phyloP scores from a whole-genome alignment of 2,797 vertebrate genomes.

The Sebastes iracundus region DNA sequence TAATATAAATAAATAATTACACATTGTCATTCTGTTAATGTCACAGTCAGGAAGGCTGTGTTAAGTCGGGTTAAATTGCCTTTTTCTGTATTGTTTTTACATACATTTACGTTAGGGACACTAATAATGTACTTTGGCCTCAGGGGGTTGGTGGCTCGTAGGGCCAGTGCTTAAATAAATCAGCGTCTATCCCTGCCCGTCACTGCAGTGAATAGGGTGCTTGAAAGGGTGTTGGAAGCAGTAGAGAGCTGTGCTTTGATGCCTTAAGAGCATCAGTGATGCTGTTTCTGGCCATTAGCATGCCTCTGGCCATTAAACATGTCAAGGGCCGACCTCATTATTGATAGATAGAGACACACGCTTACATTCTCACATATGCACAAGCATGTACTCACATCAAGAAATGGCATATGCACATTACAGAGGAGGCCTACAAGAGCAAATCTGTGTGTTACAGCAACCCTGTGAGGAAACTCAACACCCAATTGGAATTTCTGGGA shows the following conservation, averaged over 20 bases:
- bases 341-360: constrained; percentile 46
- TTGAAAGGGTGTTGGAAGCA: constrained; percentile 4
- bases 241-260: constrained; percentile 56
- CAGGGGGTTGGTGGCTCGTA: too few relatives aligned
- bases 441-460: not conserved
- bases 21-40: too few relatives aligned
- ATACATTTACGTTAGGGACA: too few relatives aligned
- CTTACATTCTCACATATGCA: constrained; percentile 15
- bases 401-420: constrained; percentile 10
- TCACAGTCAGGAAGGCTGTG: too few relatives aligned
- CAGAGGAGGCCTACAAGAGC: not conserved
- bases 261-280: constrained; percentile 51
- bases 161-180: too few relatives aligned
- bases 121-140: too few relatives aligned
- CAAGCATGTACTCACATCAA: not conserved
- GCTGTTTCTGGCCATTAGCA: constrained; percentile 62
- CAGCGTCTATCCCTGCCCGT: not conserved
- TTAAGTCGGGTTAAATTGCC: too few relatives aligned
- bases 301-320: constrained; percentile 56
- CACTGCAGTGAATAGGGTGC: not conserved
- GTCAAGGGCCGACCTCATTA: constrained; percentile 54
- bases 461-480: not conserved
- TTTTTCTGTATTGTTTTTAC: too few relatives aligned
- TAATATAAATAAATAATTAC: too few relatives aligned
- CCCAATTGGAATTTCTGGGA: not conserved